Percentiles rank a stretch among this genome's conserved stretches.
Evolutionary conservation across 2,888 invertebrate genomes (phyloP).

Genomic region (Synergus itoensis): DNA sequence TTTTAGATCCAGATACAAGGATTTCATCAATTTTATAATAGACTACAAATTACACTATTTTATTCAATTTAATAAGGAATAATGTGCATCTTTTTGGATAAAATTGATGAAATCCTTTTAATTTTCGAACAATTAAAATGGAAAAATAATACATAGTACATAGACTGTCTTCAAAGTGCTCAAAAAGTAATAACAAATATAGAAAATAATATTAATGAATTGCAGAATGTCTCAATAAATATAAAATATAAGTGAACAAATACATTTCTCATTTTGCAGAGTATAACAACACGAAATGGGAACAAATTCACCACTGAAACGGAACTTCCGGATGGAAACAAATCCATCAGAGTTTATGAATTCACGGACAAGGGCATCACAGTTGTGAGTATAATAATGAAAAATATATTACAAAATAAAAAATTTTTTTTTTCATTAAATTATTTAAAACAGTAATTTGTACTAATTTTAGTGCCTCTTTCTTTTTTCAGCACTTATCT

Average conservation of each 20-base stretch:
- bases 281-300: conserved; percentile 68
- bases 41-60: too few species aligned
- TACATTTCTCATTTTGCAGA: conserved; percentile 60
- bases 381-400: conserved; percentile 66
- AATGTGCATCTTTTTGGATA: too few species aligned
- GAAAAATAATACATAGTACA: too few species aligned
- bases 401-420: background rate
- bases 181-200: background rate
- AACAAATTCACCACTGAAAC: conserved; percentile 69
- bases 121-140: too few species aligned
- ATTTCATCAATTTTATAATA: background rate
- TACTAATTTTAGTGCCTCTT: background rate
- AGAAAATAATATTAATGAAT: background rate
- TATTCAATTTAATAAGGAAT: too few species aligned
- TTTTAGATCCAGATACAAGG: background rate
- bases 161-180: too few species aligned
- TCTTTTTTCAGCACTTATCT: conserved; percentile 65
- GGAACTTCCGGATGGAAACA: conserved; percentile 64
- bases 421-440: conserved; percentile 15
- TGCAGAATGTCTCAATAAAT: background rate
- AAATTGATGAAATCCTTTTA: too few species aligned
- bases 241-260: background rate
- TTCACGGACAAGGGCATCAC: conserved; percentile 71
- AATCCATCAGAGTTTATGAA: conserved; percentile 69
- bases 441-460: conserved; percentile 10